phyloP scores from a whole-genome alignment of 2,888 invertebrate species.

The Stenchaetothrips biformis region DNA sequence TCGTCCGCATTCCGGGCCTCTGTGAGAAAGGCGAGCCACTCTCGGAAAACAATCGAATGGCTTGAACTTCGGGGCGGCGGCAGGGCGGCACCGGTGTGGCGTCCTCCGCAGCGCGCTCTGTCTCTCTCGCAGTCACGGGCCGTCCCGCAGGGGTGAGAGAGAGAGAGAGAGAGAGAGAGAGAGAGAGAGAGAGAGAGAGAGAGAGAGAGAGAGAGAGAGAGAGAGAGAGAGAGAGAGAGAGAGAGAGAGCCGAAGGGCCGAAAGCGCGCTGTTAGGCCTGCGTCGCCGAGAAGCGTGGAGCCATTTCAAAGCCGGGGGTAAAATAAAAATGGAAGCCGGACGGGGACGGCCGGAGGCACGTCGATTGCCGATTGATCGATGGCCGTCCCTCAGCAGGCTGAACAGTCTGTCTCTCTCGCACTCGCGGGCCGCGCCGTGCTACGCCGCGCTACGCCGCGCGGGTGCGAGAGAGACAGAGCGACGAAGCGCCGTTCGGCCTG shows the following conservation, averaged over 20 bases:
- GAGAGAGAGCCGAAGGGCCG: neutral
- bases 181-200: neutral
- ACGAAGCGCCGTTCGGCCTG: neutral
- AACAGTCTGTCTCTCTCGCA: too few relatives aligned
- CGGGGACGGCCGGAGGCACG: neutral
- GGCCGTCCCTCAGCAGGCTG: neutral
- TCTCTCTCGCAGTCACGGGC: neutral
- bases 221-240: slow-evolving; percentile 13
- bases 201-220: neutral
- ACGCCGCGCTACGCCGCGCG: too few relatives aligned
- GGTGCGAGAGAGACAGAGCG: too few relatives aligned
- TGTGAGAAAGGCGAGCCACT: neutral
- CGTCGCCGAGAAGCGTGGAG: too few relatives aligned
- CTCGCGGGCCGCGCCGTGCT: too few relatives aligned
- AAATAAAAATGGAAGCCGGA: too few relatives aligned
- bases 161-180: neutral
- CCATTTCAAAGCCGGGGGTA: too few relatives aligned
- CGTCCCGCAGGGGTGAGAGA: neutral
- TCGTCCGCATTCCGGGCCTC: neutral
- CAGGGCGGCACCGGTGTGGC: neutral
- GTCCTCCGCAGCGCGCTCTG: neutral
- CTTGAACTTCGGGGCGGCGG: neutral
- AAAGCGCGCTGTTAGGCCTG: too few relatives aligned
- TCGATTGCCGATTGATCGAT: slow-evolving; percentile 6
- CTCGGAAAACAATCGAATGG: slow-evolving; percentile 18